Evolutionary conservation across 1,140 invertebrate genomes (phyloP).

Genomic region (Tribolium madens): DNA sequence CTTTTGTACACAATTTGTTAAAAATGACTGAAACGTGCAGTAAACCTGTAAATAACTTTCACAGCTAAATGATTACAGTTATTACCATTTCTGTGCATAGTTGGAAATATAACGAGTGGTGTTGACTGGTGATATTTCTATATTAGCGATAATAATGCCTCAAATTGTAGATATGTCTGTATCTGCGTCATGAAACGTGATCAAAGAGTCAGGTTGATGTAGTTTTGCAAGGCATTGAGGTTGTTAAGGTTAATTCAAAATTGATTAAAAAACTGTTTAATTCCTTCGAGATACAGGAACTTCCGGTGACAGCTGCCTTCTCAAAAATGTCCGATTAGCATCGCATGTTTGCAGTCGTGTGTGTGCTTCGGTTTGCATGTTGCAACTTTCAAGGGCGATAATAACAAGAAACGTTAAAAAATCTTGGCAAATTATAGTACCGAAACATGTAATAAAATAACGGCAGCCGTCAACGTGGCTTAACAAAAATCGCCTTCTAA

Average conservation of each 20-base stretch:
- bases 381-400: slow-evolving; percentile 23
- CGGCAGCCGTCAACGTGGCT: not conserved
- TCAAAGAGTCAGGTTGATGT: not conserved
- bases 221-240: too few relatives aligned
- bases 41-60: not conserved
- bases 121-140: not conserved
- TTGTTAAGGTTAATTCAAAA: not conserved
- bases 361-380: slow-evolving; percentile 1
- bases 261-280: not conserved
- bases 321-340: not conserved
- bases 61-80: not conserved
- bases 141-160: not conserved
- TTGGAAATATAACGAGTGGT: not conserved
- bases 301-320: not conserved
- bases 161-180: not conserved
- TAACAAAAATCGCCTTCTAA: not conserved
- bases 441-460: slow-evolving; percentile 4
- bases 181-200: not conserved
- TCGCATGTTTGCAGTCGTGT: not conserved
- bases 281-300: not conserved
- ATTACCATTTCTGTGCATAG: not conserved
- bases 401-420: not conserved
- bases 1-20: not conserved
- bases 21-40: not conserved
- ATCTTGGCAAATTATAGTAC: slow-evolving; percentile 7